Evolutionary conservation across 2,888 invertebrate species (phyloP), one percentile per base, ranked within the genome.

Genomic region (Heterodera filipjevi): DNA sequence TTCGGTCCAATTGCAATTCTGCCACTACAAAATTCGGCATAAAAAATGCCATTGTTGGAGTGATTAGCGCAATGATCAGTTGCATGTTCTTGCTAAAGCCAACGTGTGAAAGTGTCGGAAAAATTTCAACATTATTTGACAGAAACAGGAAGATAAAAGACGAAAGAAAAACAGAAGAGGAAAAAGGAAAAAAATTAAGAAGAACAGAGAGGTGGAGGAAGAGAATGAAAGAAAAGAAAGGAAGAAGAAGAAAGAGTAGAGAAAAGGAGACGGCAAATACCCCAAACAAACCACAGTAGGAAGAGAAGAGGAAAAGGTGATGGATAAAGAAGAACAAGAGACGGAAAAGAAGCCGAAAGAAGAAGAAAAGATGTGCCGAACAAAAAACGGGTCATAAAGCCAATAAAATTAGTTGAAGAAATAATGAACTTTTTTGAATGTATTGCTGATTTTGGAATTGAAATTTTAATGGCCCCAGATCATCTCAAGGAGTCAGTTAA

Each of bases 1-100:
- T 82, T 70, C 66, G 77, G 66, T 75, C 81, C 32, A 59, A 77
- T 19, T 84, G 84, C 71, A 84, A 83, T 49, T 66, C 77, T 70
- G 66, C 81, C 44, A 30, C 14, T 5, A 14, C 19, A 59, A 75
- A 22, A 22, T 44, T 32, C 22, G 32, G 32, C 22, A 16, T 14
- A 22, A 30, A 30, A 75, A 32, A 19, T 33, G 46, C 68, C 46
- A n/a, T 46, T 39, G 3, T 71, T n/a, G 71, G 33, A 44, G 22
- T 44, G 12, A 30, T 44, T 46, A n/a, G 27, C 39, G 46, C 44
- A 30, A 10, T 46, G 8, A 22, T 71, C 44, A 59, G 27, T 12
- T 59, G n/a, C 27, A 2, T 59, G 10, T 59, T 59, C 27, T 59
- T 59, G 12, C 10, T 49, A 49, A 14, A 16, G 49, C 10, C 49